Percentiles rank a stretch among this genome's conserved stretches.
Evolutionary conservation across 2,113 vertebrate species (phyloP).

Genomic region (Prolemur simus): DNA sequence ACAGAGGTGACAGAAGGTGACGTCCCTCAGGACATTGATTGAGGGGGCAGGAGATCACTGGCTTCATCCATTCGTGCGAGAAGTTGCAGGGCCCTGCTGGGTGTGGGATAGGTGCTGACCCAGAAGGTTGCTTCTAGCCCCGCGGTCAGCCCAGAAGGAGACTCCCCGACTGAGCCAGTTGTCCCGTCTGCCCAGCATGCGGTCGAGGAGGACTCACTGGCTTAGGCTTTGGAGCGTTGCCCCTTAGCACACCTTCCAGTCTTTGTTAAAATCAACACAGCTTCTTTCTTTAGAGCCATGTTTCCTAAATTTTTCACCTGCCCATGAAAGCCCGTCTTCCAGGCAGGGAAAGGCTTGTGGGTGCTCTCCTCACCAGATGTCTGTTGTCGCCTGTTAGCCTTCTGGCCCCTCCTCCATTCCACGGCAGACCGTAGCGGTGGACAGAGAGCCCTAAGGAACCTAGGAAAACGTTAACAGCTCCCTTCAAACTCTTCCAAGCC

Average conservation of each 20-base stretch:
- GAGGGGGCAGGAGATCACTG: not conserved
- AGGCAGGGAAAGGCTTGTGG: not conserved
- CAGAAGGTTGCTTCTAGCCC: not conserved
- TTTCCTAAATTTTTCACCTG: not conserved
- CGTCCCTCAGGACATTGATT: not conserved
- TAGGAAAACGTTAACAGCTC: accelerated
- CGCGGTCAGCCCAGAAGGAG: not conserved
- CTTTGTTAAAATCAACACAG: not conserved
- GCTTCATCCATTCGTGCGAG: not conserved
- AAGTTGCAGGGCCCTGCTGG: not conserved
- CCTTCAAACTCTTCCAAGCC: not conserved
- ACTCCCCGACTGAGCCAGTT: no score
- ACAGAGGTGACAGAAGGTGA: not conserved
- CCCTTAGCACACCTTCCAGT: not conserved
- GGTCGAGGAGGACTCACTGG: not conserved
- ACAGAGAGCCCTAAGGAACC: not conserved
- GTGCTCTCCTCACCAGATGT: not conserved
- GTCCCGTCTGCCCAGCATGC: accelerated
- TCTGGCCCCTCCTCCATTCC: not conserved
- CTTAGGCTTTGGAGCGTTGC: not conserved
- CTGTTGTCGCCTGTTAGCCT: not conserved
- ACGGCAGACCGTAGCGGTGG: no score
- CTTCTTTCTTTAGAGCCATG: not conserved
- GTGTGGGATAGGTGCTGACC: not conserved
- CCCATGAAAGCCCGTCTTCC: not conserved